A percentile compares a stretch with the other conserved stretches of the same genome.
These are phyloP conservation scores for Listronotus oregonensis DNA, from an alignment of 1,140 invertebrate species.

Conservation along the genomic window DNA sequence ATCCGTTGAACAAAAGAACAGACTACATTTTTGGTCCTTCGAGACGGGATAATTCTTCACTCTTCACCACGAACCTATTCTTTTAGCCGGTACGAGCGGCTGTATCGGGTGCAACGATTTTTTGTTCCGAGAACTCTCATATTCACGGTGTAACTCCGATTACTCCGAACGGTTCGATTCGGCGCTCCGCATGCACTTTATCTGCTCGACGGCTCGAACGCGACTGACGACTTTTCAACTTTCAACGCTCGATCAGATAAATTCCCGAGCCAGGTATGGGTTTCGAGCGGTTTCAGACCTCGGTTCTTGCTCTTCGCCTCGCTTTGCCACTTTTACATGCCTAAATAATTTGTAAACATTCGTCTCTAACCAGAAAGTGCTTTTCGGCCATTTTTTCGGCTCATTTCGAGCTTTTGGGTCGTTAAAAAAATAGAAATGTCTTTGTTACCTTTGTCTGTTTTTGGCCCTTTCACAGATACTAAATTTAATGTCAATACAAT, in stretches of 20 bases:
- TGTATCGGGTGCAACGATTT: conserved; percentile 25
- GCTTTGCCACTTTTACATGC: conserved; percentile 34
- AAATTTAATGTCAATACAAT: not conserved
- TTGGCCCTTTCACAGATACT: conserved; percentile 1
- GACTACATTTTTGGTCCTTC: conserved; percentile 23
- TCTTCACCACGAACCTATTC: conserved; percentile 7
- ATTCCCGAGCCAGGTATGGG: conserved; percentile 33
- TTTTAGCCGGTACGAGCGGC: conserved; percentile 2
- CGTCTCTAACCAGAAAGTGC: conserved; percentile 23
- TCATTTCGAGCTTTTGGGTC: conserved; percentile 1
- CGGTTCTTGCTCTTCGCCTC: conserved; percentile 21
- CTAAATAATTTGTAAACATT: conserved; percentile 38
- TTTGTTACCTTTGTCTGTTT: conserved; percentile 11
- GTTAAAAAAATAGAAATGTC: conserved; percentile 19
- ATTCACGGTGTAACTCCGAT: conserved; percentile 16
- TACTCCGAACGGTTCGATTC: conserved; percentile 2
- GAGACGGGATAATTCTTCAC: conserved; percentile 8
- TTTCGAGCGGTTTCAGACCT: conserved; percentile 22
- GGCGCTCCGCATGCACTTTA: not conserved
- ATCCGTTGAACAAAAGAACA: conserved; percentile 2
- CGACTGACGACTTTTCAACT: conserved; percentile 38
- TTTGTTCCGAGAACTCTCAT: conserved; percentile 20
- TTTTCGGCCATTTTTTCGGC: conserved; percentile 25
- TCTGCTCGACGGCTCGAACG: conserved; percentile 21
- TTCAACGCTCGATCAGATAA: conserved; percentile 37